Evolutionary conservation across 2,113 vertebrate genomes (phyloP).

Genomic region (Coturnix japonica): DNA sequence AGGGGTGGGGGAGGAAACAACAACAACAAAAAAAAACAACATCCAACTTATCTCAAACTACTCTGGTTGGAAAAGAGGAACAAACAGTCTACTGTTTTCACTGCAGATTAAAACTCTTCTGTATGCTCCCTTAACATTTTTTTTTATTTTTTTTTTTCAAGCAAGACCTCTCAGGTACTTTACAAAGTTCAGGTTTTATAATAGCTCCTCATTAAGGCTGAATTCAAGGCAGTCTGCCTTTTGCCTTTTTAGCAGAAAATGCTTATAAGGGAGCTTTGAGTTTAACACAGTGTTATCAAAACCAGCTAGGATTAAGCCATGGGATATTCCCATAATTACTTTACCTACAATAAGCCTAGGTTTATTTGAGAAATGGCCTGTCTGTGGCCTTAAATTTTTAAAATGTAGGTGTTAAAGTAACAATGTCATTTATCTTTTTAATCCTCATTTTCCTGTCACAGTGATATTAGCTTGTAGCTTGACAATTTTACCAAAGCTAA

Average conservation of each 20-base stretch:
- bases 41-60: not conserved
- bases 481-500: not conserved
- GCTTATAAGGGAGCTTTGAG: not conserved
- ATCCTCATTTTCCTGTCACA: not conserved
- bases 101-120: not conserved
- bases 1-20: too few species aligned
- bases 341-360: not conserved
- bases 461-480: not conserved
- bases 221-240: conserved; percentile 7
- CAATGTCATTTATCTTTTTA: not conserved
- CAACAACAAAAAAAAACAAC: too few species aligned
- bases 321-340: not conserved
- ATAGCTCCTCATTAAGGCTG: not conserved
- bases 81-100: not conserved
- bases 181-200: conserved; percentile 19
- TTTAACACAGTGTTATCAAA: conserved; percentile 39
- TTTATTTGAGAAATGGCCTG: conserved; percentile 12
- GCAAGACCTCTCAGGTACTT: not conserved
- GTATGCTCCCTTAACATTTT: not conserved
- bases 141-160: conserved; percentile 40
- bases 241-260: conserved; percentile 18
- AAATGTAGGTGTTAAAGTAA: not conserved
- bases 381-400: not conserved
- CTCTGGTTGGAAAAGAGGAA: not conserved
- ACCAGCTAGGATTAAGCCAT: not conserved